These are phyloP conservation scores for Sycophila sp. DNA, from an alignment of 1,140 invertebrate species.

Conservation along the genomic window DNA sequence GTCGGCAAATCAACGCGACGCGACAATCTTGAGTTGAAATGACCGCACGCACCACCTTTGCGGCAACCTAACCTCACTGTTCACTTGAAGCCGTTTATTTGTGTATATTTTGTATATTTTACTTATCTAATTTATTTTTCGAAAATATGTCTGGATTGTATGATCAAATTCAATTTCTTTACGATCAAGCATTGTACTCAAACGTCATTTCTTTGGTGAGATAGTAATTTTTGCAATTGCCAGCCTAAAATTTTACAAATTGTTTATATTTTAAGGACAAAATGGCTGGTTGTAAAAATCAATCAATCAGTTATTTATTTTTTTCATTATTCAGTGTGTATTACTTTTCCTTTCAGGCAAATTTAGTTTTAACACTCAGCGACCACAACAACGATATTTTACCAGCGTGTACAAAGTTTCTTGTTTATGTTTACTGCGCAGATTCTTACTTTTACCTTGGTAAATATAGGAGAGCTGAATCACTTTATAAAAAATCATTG, in stretches of 20 bases:
- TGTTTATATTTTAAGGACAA: conserved; percentile 13
- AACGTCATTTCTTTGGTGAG: conserved; percentile 70
- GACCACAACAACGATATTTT: conserved; percentile 73
- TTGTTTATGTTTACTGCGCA: conserved; percentile 74
- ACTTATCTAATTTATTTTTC: conserved; percentile 24
- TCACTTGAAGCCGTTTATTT: conserved; percentile 8
- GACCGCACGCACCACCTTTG: conserved; percentile 4
- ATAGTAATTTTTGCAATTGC: conserved; percentile 27
- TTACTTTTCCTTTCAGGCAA: conserved; percentile 63
- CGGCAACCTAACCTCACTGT: conserved; percentile 8
- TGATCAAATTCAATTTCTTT: conserved; percentile 71
- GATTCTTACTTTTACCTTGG: conserved; percentile 74
- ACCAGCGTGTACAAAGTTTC: conserved; percentile 70
- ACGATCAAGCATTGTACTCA: conserved; percentile 70
- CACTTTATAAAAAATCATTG: conserved; percentile 74
- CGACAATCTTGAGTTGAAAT: too few relatives aligned
- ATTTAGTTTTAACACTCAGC: conserved; percentile 72
- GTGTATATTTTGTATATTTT: conserved; percentile 26
- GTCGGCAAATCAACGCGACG: too few relatives aligned
- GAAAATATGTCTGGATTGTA: conserved; percentile 64
- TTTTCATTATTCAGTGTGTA: too few relatives aligned
- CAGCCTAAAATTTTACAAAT: too few relatives aligned
- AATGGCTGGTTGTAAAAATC: too few relatives aligned
- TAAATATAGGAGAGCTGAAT: conserved; percentile 76
- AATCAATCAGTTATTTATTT: too few relatives aligned